phyloP scores from a whole-genome alignment of 2,888 invertebrate species.

The Fragum whitleyi region DNA sequence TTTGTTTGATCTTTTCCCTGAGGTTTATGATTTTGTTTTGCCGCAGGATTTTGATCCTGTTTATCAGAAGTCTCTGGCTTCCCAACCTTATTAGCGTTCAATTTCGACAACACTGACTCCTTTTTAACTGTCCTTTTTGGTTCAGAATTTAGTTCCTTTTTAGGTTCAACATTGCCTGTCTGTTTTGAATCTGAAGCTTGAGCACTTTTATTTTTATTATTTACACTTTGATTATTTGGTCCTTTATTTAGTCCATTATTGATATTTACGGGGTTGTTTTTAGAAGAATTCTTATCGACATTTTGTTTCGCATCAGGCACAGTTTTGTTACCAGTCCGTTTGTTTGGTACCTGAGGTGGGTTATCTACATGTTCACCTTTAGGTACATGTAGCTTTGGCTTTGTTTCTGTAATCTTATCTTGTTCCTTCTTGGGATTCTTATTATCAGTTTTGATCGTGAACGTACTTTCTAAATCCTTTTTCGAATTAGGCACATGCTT shows the following conservation, averaged over 20 bases:
- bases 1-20: neutral
- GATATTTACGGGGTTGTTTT: neutral
- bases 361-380: neutral
- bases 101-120: constrained; percentile 9
- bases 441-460: neutral
- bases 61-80: neutral
- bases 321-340: neutral
- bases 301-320: neutral
- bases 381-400: neutral
- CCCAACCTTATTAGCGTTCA: constrained; percentile 17
- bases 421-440: neutral
- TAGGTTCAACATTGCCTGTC: neutral
- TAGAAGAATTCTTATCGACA: neutral
- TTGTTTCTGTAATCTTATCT: neutral
- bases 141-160: neutral
- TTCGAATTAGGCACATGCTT: neutral
- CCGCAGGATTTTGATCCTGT: neutral
- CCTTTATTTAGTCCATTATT: neutral
- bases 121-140: constrained; percentile 8
- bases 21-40: neutral
- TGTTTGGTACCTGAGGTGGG: neutral
- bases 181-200: neutral
- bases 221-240: neutral
- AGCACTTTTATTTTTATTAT: neutral
- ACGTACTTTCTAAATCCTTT: neutral